Conservation (phyloP, 1,140 invertebrate genomes). For the Platyscapa corneri region DNA sequence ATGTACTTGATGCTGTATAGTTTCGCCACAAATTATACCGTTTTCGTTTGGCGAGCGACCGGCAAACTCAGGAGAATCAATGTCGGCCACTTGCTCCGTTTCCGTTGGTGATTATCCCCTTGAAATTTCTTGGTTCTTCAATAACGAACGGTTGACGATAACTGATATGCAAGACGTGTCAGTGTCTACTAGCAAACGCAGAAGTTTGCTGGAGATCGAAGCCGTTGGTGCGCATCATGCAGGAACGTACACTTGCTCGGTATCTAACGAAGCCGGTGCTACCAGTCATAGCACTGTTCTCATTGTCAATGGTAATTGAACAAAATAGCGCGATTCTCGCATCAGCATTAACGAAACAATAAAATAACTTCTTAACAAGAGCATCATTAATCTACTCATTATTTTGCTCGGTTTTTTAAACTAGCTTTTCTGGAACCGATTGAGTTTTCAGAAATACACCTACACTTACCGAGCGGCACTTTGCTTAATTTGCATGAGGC, state of each 20-base stretch:
- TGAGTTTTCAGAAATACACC: background rate
- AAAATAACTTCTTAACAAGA: background rate
- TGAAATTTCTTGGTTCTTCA: conserved; percentile 82
- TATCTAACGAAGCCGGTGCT: conserved; percentile 79
- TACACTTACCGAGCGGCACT: background rate
- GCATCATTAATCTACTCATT: background rate
- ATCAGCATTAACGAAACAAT: background rate
- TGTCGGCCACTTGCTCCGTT: conserved; percentile 85
- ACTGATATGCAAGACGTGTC: conserved; percentile 68
- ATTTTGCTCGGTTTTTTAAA: background rate
- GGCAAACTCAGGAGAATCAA: conserved; percentile 84
- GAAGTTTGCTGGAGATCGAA: conserved; percentile 83
- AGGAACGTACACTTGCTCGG: conserved; percentile 85
- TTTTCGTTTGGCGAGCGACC: conserved; percentile 80
- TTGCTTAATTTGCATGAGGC: conserved; percentile 32
- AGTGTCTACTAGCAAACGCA: conserved; percentile 70
- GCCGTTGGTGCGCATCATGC: conserved; percentile 80
- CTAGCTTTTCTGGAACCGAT: background rate
- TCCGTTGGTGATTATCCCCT: conserved; percentile 84
- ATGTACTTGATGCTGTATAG: conserved; percentile 66
- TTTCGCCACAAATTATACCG: conserved; percentile 83
- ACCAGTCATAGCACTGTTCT: conserved; percentile 78
- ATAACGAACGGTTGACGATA: conserved; percentile 74
- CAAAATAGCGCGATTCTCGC: conserved; percentile 50
- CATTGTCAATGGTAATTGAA: conserved; percentile 50